Base-by-base conservation (phyloP, 1,140 invertebrate genomes). In the Parasteatoda tepidariorum region DNA sequence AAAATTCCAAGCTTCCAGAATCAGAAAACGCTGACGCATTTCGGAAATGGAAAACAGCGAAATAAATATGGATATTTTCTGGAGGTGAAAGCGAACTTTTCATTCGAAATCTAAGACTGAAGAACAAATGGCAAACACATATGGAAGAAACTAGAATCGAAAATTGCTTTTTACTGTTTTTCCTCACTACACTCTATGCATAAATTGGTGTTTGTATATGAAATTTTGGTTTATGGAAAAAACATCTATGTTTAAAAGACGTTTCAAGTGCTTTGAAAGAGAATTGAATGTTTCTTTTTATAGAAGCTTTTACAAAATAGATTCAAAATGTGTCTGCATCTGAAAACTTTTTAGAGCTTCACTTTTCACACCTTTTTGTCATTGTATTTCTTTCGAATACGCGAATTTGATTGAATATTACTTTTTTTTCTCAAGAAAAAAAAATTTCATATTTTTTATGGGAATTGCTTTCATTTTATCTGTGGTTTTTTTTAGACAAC, bases 1-100 rank as follows among this genome's bases (percentile, higher is more conserved):
- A 59, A 59, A 59, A 59, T 48, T 48, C 38, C 57, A 59, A 59
- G 24, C 15, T 48, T 48, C 38, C 57, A 22, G 24, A 59, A 59
- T 59, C 57, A 59, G 57, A 59, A 59, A 64, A 31, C 28, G 62
- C 62, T 64, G 62, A 64, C 62, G n/a, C 62, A 30, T 22, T 31
- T 30, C 26, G 30, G 62, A 64, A 64, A 64, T 30, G 62, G 62
- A 64, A 64, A 64, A 64, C 62, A 64, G 62, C 30, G 62, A 64
- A 64, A 64, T 64, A 64, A 64, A 64, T 64, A 64, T 64, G 62
- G 62, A 64, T 64, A 64, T 64, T n/a, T 64, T 64, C 30, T 24
- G 24, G 57, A 26, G 2, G 57, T 26, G 57, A 59, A 59, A 26
- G 57, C 57, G 57, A 59, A 59, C 57, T 59, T 22, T 59, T 59